Evolutionary conservation across 2,888 invertebrate genomes (phyloP).

Genomic region (Eustalomyia histrio): DNA sequence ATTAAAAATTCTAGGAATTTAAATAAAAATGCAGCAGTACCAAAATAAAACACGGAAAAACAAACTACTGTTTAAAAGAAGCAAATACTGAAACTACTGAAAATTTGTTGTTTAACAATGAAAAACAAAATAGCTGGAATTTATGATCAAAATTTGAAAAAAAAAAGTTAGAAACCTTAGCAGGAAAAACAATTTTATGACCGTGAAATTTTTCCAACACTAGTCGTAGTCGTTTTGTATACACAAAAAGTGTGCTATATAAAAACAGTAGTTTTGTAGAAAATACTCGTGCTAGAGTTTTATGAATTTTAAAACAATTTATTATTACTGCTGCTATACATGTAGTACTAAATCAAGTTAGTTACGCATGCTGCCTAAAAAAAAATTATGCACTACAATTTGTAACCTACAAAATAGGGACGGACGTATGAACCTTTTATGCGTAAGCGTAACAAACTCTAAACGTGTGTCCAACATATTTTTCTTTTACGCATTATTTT

Average conservation of each 20-base stretch:
- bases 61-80: not conserved
- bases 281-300: slow-evolving; percentile 20
- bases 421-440: not conserved
- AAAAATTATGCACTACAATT: not conserved
- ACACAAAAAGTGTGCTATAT: slow-evolving; percentile 20
- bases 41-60: not conserved
- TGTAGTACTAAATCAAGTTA: slow-evolving; percentile 27
- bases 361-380: slow-evolving; percentile 44
- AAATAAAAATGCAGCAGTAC: slow-evolving; percentile 9
- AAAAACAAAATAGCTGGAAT: slow-evolving; percentile 27
- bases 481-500: slow-evolving; percentile 14
- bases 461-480: slow-evolving; percentile 50
- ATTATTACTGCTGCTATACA: not conserved
- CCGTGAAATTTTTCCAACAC: slow-evolving; percentile 38
- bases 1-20: slow-evolving; percentile 38
- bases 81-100: slow-evolving; percentile 20
- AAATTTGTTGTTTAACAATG: not conserved
- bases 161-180: not conserved
- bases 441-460: slow-evolving; percentile 59
- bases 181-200: slow-evolving; percentile 31
- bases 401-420: not conserved
- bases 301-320: not conserved
- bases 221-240: not conserved
- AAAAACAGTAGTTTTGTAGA: slow-evolving; percentile 8
- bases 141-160: slow-evolving; percentile 18